These are phyloP conservation scores for Sphaeridia pumilis DNA, from an alignment of 2,888 invertebrate genomes.

Conservation along the genomic window DNA sequence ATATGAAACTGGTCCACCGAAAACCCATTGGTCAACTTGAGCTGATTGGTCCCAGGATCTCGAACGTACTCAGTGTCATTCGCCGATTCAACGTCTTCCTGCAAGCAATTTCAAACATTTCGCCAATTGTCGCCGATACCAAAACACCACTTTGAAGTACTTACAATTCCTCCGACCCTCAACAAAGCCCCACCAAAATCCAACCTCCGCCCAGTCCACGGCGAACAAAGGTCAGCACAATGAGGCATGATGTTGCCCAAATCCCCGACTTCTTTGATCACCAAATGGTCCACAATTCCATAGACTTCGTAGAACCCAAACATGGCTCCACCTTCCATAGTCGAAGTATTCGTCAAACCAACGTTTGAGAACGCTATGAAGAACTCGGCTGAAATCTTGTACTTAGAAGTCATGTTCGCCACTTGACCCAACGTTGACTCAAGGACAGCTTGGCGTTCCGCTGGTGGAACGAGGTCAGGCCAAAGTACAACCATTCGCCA, in stretches of 20 bases:
- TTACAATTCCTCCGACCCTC: slow-evolving; percentile 24
- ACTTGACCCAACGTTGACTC: not conserved
- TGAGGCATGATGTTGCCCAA: slow-evolving; percentile 1
- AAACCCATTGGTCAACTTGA: slow-evolving; percentile 21
- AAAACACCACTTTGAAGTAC: not conserved
- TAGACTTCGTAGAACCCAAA: slow-evolving; percentile 20
- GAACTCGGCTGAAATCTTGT: not conserved
- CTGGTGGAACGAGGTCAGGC: not conserved
- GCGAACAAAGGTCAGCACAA: slow-evolving; percentile 16
- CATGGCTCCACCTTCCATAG: no score
- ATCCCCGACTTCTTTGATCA: not conserved
- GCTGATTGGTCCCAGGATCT: slow-evolving; percentile 4
- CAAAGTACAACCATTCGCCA: not conserved
- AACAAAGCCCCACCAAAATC: slow-evolving; percentile 20
- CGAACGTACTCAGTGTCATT: slow-evolving; percentile 23
- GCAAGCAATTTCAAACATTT: slow-evolving; percentile 1
- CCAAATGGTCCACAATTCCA: slow-evolving; percentile 3
- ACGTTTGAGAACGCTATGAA: not conserved
- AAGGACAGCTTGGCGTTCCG: not conserved
- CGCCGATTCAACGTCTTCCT: slow-evolving; percentile 25
- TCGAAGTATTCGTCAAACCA: not conserved
- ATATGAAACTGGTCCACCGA: slow-evolving; percentile 22
- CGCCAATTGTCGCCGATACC: slow-evolving; percentile 1
- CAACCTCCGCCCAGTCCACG: slow-evolving; percentile 14
- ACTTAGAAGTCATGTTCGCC: not conserved